These are phyloP conservation scores for Bicyclus anynana DNA, from an alignment of 1,140 invertebrate species.

Conservation along the genomic window DNA sequence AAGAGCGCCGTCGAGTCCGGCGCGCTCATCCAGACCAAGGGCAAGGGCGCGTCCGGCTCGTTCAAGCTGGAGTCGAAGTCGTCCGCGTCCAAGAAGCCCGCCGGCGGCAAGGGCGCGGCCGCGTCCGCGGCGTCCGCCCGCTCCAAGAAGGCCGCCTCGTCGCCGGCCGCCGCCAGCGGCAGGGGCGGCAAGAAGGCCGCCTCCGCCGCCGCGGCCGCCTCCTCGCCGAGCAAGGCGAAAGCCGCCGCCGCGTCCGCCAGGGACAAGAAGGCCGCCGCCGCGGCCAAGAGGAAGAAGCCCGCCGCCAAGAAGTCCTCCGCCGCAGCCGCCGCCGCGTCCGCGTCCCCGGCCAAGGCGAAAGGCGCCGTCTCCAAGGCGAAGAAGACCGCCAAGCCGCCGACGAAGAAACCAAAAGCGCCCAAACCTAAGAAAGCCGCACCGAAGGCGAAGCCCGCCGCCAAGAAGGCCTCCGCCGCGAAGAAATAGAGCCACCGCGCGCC, in stretches of 20 bases:
- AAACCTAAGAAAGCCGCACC: conserved; percentile 52
- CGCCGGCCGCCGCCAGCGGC: conserved; percentile 15
- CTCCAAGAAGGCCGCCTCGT: conserved; percentile 24
- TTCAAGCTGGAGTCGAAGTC: conserved; percentile 76
- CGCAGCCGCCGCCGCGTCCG: too few species aligned
- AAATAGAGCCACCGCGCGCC: conserved; percentile 23
- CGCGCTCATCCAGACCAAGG: conserved; percentile 79
- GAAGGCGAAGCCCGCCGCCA: conserved; percentile 45
- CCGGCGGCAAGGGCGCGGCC: conserved; percentile 18
- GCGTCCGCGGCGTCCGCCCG: conserved; percentile 8
- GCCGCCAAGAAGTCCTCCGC: conserved; percentile 25
- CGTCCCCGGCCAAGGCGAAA: conserved; percentile 19
- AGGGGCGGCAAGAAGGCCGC: conserved; percentile 23
- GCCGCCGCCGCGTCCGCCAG: conserved; percentile 22
- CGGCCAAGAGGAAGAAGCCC: conserved; percentile 33
- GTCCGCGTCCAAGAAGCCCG: conserved; percentile 31
- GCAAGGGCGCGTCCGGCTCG: conserved; percentile 80
- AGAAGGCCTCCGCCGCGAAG: conserved; percentile 42
- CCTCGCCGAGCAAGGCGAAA: conserved; percentile 34
- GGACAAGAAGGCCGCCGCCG: conserved; percentile 29
- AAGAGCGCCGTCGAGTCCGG: conserved; percentile 78
- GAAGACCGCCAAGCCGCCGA: conserved; percentile 46
- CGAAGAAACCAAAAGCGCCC: conserved; percentile 50
- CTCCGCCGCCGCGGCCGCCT: conserved; percentile 21
- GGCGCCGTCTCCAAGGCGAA: conserved; percentile 37